Conservation (phyloP, 2,797 vertebrate species). For the Nothura maculosa region DNA sequence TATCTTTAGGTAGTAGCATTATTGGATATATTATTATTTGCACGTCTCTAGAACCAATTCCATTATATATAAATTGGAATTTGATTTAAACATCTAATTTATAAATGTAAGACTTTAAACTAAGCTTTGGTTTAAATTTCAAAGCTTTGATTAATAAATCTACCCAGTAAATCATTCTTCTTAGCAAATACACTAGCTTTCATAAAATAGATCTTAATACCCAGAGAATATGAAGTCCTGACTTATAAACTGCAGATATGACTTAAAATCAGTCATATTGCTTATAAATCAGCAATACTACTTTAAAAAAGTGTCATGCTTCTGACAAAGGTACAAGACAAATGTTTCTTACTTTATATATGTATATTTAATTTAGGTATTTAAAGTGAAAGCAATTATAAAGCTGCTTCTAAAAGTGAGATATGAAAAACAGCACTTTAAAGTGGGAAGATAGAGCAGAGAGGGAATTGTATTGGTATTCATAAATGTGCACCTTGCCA, state of each 20-base stretch:
- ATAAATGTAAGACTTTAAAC: conserved; percentile 48
- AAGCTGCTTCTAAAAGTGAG: conserved; percentile 36
- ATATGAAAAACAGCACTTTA: conserved; percentile 49
- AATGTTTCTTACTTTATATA: conserved; percentile 56
- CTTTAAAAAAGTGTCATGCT: conserved; percentile 43
- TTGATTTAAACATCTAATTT: conserved; percentile 70
- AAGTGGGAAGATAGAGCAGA: conserved; percentile 19
- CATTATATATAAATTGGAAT: conserved; percentile 63
- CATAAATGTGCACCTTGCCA: conserved; percentile 24
- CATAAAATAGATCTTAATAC: conserved; percentile 59
- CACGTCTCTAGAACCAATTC: conserved; percentile 29
- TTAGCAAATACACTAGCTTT: conserved; percentile 65
- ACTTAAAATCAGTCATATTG: conserved; percentile 56
- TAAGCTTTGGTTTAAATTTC: conserved; percentile 52
- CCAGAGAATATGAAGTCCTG: conserved; percentile 21
- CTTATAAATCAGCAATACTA: conserved; percentile 60
- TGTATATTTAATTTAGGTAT: conserved; percentile 67
- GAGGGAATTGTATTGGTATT: conserved; percentile 39
- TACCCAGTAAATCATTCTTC: conserved; percentile 53
- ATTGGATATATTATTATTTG: conserved; percentile 28
- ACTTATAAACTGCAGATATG: conserved; percentile 48
- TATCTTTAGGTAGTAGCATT: conserved; percentile 23
- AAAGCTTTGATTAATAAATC: conserved; percentile 64
- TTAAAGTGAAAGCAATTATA: conserved; percentile 62
- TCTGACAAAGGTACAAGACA: conserved; percentile 43